Evolutionary conservation across 2,888 invertebrate genomes (phyloP).

Genomic region (Steinernema hermaphroditum): DNA sequence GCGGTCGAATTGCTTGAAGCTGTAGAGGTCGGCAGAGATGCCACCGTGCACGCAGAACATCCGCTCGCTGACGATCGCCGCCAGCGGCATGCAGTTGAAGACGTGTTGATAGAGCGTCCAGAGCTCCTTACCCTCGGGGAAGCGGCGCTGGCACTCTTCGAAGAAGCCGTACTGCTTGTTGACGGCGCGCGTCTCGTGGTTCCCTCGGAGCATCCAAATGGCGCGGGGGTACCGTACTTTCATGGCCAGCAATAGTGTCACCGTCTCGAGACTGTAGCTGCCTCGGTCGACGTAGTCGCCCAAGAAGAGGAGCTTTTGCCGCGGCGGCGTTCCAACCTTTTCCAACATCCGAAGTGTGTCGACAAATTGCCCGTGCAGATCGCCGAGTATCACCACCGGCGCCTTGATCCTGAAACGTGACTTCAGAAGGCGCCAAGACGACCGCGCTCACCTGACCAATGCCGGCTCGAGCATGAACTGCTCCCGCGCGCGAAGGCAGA

Average conservation of each 20-base stretch:
- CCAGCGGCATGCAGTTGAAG: slow-evolving; percentile 71
- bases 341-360: background rate
- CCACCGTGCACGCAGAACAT: slow-evolving; percentile 72
- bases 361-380: no score
- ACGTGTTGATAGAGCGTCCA: slow-evolving; percentile 47
- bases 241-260: slow-evolving; percentile 78
- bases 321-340: slow-evolving; percentile 36
- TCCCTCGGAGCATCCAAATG: slow-evolving; percentile 45
- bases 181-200: slow-evolving; percentile 48
- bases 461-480: slow-evolving; percentile 42
- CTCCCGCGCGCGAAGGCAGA: slow-evolving; percentile 45
- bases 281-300: slow-evolving; percentile 97
- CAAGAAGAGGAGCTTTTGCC: slow-evolving; percentile 75
- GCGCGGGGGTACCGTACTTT: slow-evolving; percentile 72
- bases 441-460: slow-evolving; percentile 75
- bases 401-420: no score
- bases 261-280: slow-evolving; percentile 78
- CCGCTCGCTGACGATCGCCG: slow-evolving; percentile 69
- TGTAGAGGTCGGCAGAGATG: slow-evolving; percentile 70
- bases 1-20: slow-evolving; percentile 69
- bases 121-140: slow-evolving; percentile 38
- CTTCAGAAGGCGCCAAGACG: slow-evolving; percentile 66
- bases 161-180: slow-evolving; percentile 48
- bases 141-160: slow-evolving; percentile 42
- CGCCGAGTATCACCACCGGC: no score